phyloP scores from a whole-genome alignment of 2,797 vertebrate species.

The Cottoperca gobio region DNA sequence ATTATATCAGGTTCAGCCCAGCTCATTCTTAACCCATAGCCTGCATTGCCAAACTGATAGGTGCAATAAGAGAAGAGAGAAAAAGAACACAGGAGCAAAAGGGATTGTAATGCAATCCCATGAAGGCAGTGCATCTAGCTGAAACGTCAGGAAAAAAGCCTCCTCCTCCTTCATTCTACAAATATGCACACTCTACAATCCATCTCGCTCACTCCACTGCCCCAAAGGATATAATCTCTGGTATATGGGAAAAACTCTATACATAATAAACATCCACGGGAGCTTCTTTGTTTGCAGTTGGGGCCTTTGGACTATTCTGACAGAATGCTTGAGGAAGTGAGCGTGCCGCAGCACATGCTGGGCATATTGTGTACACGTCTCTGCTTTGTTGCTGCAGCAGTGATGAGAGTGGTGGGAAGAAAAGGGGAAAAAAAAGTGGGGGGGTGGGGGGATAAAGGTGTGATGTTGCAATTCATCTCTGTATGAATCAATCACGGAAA shows the following conservation, averaged over 20 bases:
- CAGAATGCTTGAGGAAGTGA: conserved; percentile 40
- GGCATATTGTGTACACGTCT: conserved; percentile 33
- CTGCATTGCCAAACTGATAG: conserved; percentile 38
- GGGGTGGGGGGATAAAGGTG: conserved; percentile 21
- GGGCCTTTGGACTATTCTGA: conserved; percentile 56
- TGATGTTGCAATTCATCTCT: conserved; percentile 39
- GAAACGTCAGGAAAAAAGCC: conserved; percentile 57
- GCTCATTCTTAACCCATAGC: conserved; percentile 32
- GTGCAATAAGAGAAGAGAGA: conserved; percentile 51
- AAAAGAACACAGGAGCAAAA: conserved; percentile 45
- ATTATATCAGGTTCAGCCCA: conserved; percentile 48
- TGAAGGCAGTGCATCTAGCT: conserved; percentile 41
- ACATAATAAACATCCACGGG: conserved; percentile 72
- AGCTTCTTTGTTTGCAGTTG: conserved; percentile 67
- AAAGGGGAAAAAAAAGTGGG: conserved; percentile 7
- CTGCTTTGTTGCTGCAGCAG: conserved; percentile 34
- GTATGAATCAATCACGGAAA: conserved; percentile 44
- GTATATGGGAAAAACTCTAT: conserved; percentile 49
- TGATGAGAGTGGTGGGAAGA: conserved; percentile 37
- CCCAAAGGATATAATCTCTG: conserved; percentile 61
- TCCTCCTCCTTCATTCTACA: conserved; percentile 43
- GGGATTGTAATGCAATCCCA: conserved; percentile 54
- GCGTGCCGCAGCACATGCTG: conserved; percentile 15
- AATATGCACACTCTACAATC: conserved; percentile 65
- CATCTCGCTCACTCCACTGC: conserved; percentile 51